Evolutionary conservation across 2,888 invertebrate species (phyloP).

Genomic region (Cylloceria caligata): DNA sequence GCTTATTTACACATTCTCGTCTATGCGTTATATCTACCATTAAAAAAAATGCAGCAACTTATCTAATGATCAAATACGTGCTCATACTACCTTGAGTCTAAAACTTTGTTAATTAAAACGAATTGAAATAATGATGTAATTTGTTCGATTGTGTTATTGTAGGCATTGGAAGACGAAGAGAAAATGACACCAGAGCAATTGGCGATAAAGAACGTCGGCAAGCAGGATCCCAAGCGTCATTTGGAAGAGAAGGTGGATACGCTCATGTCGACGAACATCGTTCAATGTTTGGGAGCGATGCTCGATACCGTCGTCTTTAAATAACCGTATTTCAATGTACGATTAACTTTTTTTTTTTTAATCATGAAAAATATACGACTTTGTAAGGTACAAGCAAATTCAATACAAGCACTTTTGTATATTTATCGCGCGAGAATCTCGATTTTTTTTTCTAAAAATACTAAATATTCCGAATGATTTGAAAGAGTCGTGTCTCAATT

Average conservation of each 20-base stretch:
- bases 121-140: background rate
- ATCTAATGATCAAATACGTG: too few relatives aligned
- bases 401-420: constrained; percentile 62
- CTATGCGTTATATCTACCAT: too few relatives aligned
- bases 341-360: constrained; percentile 63
- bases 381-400: constrained; percentile 63
- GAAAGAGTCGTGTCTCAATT: background rate
- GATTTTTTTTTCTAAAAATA: constrained; percentile 55
- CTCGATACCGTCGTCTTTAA: constrained; percentile 96
- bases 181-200: constrained; percentile 99
- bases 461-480: constrained; percentile 4
- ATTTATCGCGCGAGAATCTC: constrained; percentile 65
- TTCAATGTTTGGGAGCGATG: constrained; percentile 99
- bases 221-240: constrained; percentile 99
- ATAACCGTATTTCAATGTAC: constrained; percentile 84
- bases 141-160: constrained; percentile 37
- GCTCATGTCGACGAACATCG: constrained; percentile 98
- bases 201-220: constrained; percentile 99
- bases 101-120: too few relatives aligned
- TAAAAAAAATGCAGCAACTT: too few relatives aligned
- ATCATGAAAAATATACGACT: constrained; percentile 62
- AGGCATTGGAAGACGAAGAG: constrained; percentile 99
- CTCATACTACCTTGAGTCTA: too few relatives aligned
- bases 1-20: too few relatives aligned
- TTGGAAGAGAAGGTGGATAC: constrained; percentile 99